These are phyloP conservation scores for Neocrepidodera transversa DNA, from an alignment of 2,888 invertebrate genomes.

Conservation along the genomic window DNA sequence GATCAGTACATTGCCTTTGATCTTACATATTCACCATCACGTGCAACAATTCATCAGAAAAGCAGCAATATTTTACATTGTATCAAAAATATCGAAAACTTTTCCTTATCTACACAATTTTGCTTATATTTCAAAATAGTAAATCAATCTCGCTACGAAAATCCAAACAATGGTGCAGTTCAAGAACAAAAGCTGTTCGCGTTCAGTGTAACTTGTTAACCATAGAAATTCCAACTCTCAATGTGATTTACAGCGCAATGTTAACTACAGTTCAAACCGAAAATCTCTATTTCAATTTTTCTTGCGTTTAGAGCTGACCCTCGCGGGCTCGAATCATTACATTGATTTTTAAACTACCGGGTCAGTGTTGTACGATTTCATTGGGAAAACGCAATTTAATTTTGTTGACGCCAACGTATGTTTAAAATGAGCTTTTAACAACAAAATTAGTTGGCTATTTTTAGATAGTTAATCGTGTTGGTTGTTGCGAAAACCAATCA, in stretches of 20 bases:
- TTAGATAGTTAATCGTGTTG: too few relatives aligned
- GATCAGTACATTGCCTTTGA: too few relatives aligned
- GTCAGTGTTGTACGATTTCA: background rate
- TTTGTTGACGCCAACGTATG: background rate
- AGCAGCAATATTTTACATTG: too few relatives aligned
- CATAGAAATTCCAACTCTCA: conserved; percentile 7
- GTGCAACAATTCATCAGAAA: too few relatives aligned
- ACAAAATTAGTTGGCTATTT: too few relatives aligned
- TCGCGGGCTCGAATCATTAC: background rate
- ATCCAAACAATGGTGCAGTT: conserved; percentile 12
- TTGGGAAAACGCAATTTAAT: background rate
- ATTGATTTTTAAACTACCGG: conserved; percentile 1
- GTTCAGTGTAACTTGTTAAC: conserved; percentile 5
- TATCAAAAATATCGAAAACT: too few relatives aligned
- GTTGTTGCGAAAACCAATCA: too few relatives aligned
- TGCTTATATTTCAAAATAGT: conserved; percentile 1
- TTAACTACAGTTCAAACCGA: conserved; percentile 17
- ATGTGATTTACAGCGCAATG: conserved; percentile 18
- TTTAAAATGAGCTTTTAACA: background rate
- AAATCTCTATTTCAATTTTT: conserved; percentile 13
- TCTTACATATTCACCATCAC: too few relatives aligned
- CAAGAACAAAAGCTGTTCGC: conserved; percentile 17
- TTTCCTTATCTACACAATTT: too few relatives aligned
- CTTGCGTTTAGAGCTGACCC: background rate
- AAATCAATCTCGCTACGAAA: conserved; percentile 16